Evolutionary conservation across 2,113 vertebrate genomes (phyloP).

Genomic region (Pelodiscus sinensis): DNA sequence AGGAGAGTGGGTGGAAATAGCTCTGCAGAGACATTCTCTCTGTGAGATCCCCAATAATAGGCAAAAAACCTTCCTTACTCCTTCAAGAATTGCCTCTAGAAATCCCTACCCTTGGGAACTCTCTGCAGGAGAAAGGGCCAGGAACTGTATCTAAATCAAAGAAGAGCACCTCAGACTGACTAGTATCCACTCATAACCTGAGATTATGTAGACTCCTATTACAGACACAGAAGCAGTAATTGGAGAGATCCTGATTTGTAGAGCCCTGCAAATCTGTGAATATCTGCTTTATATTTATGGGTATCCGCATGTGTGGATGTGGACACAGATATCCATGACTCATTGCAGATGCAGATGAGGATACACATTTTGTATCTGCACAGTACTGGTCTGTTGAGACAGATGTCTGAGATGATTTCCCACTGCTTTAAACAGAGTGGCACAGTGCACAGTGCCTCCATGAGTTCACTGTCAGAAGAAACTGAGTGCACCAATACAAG

Average conservation of each 20-base stretch:
- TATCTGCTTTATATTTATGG: too few species aligned
- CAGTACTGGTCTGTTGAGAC: background rate
- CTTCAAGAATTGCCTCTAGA: background rate
- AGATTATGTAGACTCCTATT: background rate
- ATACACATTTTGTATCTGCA: too few species aligned
- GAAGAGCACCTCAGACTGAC: background rate
- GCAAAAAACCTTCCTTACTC: background rate
- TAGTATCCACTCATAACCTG: fast-evolving
- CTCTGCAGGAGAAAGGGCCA: too few species aligned
- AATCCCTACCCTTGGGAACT: background rate
- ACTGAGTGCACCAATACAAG: background rate
- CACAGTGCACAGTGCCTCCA: background rate
- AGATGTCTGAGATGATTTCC: background rate
- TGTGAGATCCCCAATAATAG: background rate
- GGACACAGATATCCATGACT: too few species aligned
- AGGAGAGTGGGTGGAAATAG: background rate
- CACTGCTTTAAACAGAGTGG: background rate
- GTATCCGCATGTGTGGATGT: too few species aligned
- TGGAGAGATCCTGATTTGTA: background rate
- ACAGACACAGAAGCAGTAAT: background rate
- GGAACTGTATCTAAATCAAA: background rate
- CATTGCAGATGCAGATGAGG: too few species aligned
- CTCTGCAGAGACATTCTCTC: background rate
- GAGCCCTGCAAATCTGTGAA: too few species aligned
- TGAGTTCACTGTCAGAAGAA: background rate